Percentiles rank a stretch among this genome's conserved stretches.
These are phyloP conservation scores for Hirtodrosophila duncani DNA, from an alignment of 2,888 invertebrate species.

Conservation along the genomic window DNA sequence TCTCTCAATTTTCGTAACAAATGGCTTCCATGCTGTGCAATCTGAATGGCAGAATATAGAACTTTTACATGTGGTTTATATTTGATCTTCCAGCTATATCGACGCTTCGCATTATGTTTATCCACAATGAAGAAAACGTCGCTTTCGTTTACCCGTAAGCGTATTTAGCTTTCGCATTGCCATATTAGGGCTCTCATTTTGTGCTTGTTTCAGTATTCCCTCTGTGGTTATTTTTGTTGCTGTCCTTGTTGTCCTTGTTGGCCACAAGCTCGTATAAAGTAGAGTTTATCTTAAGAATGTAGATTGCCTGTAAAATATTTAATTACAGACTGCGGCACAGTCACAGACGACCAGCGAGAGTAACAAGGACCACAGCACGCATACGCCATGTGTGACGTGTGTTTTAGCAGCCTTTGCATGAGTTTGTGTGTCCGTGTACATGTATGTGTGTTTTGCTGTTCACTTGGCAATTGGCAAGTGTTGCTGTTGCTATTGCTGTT, in stretches of 20 bases:
- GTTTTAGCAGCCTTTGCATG: slow-evolving; percentile 11
- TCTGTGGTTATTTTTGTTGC: slow-evolving; percentile 23
- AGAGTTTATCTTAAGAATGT: slow-evolving; percentile 72
- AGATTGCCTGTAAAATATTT: slow-evolving; percentile 74
- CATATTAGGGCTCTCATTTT: too few relatives aligned
- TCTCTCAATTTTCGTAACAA: too few relatives aligned
- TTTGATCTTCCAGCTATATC: too few relatives aligned
- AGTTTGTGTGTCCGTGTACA: slow-evolving; percentile 38
- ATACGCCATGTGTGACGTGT: slow-evolving; percentile 29
- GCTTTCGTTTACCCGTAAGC: too few relatives aligned
- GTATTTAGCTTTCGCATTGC: too few relatives aligned
- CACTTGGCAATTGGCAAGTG: slow-evolving; percentile 70
- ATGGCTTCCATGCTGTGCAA: too few relatives aligned
- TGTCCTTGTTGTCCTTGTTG: slow-evolving; percentile 2
- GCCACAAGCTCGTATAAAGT: slow-evolving; percentile 35
- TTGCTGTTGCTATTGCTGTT: too few relatives aligned
- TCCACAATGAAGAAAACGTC: too few relatives aligned
- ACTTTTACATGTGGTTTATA: too few relatives aligned
- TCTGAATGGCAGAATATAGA: too few relatives aligned
- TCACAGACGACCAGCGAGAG: slow-evolving; percentile 35
- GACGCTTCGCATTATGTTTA: too few relatives aligned
- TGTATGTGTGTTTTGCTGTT: slow-evolving; percentile 40
- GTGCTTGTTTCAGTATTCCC: slow-evolving; percentile 25
- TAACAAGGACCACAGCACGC: slow-evolving; percentile 18
- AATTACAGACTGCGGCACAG: slow-evolving; percentile 62